Base-by-base conservation (phyloP, 1,140 invertebrate species). In the Drosophila auraria region DNA sequence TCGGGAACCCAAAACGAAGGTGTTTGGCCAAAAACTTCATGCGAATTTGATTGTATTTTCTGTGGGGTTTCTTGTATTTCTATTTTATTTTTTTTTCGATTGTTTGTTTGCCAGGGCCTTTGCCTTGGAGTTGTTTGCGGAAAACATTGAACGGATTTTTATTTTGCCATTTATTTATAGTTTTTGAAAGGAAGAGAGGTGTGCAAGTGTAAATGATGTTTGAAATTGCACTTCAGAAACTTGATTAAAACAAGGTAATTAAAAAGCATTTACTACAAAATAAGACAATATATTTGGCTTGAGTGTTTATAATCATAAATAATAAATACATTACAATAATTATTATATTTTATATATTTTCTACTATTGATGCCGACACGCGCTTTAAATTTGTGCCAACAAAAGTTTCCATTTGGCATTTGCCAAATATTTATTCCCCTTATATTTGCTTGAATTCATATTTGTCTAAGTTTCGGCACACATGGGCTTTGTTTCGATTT, bases 111-210 rank as follows among this genome's bases (percentile, higher is more conserved):
- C 38, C 66, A 70, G 66, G 66, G 66, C 49, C 70, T 49, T 73
- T 72, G 70, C 70, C 70, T 73, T 73, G 70, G 27, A 60, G 44
- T 72, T 69, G 66, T 72, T 73, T 73, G 47, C 54, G 68, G 70
- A 72, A 73, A 60, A 42, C 66, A 58, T 72, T 72, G 66, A 72
- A 73, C 27, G 54, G 9, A n/a, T 11, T 33, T 36, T 27, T 40
- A 57, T 33, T 6, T 23, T 33, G n/a, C n/a, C n/a, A 51, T 33
- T 61, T 61, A 33, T 61, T 60, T 61, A 15, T 50, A 50, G 38
- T 30, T 14, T 51, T 17, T 23, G 40, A 60, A 27, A 27, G 14
- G 9, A 42, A 25, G 56, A 25, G 36, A 3, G 2, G 23, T 11
- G 8, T n/a, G 56, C 20, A 58, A 58, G 7, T 8, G 17, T 9